Evolutionary conservation across 2,888 invertebrate species (phyloP), one percentile per base, ranked within the genome.

Genomic region (Scaptomyza reducta): DNA sequence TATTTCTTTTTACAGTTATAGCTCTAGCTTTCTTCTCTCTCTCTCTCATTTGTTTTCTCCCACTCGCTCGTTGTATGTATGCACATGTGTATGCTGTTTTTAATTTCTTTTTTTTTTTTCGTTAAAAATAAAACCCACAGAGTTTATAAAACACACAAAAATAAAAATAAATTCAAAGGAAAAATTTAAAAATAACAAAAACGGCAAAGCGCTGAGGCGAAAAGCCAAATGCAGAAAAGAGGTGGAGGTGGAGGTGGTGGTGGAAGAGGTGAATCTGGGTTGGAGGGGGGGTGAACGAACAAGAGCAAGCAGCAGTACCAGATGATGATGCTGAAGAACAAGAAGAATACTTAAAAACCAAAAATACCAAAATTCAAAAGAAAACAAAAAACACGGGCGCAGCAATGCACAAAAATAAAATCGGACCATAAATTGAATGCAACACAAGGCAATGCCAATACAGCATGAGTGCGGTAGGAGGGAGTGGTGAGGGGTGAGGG

Each of bases 91-190:
- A 14, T 40, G 16, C 18, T 18, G 16, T 29, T 16, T 14, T 14
- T 29, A 27, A 25, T 44, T 44, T 14, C 42, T 67, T 56, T 45
- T 72, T 87, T 27, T 27, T 27, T 27, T n/a, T 29, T 6, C 7
- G 69, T 65, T 88, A 84, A 84, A 84, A 84, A 84, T 84, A 84
- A 77, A 87, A 77, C 79, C 77, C 82, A 70, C 86, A 85, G 80
- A 83, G 83, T 87, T 84, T 84, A 84, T 87, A 84, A 88, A 86
- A 73, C 77, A 84, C 14, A 38, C 75, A 62, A 47, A 61, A 57
- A 40, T 62, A 62, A 82, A 84, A 88, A 84, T 84, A 84, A 88
- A 84, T 86, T 88, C 83, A 88, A 86, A 88, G 79, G 77, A 87
- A 79, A 38, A 79, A 77, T 70, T 71, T 76, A 78, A 84, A 78